Evolutionary conservation across 1,140 invertebrate species (phyloP).

Genomic region (Aphidius ervi): DNA sequence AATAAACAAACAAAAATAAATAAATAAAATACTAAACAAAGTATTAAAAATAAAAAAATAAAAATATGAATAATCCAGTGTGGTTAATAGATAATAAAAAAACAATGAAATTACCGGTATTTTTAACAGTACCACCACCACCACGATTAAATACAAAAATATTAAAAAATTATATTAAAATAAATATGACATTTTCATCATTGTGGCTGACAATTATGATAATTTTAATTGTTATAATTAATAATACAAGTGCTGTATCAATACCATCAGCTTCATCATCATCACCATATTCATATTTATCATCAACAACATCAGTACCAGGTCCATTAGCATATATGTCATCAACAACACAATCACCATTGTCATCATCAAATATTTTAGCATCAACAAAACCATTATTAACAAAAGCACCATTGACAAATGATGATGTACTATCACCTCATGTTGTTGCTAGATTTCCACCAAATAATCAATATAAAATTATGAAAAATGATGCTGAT

Average conservation of each 20-base stretch:
- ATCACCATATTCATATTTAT: not conserved
- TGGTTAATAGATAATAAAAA: too few species aligned
- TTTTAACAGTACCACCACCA: conserved; percentile 30
- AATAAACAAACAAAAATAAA: too few species aligned
- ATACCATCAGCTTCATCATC: conserved; percentile 8
- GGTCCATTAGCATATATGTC: conserved; percentile 8
- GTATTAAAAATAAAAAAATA: too few species aligned
- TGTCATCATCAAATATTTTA: not conserved
- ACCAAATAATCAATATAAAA: conserved; percentile 22
- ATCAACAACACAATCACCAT: conserved; percentile 1
- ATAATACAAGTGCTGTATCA: conserved; percentile 1
- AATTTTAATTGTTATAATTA: not conserved
- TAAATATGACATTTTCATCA: not conserved
- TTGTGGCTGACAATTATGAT: not conserved
- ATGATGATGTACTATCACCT: conserved; percentile 20
- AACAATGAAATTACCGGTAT: not conserved
- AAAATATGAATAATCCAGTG: too few species aligned
- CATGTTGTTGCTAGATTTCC: conserved; percentile 43
- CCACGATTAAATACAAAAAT: conserved; percentile 22
- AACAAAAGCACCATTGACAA: conserved; percentile 26
- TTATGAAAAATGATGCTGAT: conserved; percentile 32
- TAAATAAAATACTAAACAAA: too few species aligned
- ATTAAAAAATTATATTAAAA: too few species aligned
- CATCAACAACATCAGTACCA: conserved; percentile 9
- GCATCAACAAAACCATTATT: conserved; percentile 20